Conservation (phyloP, 2,888 invertebrate species). For the Perizoma affinitatum region DNA sequence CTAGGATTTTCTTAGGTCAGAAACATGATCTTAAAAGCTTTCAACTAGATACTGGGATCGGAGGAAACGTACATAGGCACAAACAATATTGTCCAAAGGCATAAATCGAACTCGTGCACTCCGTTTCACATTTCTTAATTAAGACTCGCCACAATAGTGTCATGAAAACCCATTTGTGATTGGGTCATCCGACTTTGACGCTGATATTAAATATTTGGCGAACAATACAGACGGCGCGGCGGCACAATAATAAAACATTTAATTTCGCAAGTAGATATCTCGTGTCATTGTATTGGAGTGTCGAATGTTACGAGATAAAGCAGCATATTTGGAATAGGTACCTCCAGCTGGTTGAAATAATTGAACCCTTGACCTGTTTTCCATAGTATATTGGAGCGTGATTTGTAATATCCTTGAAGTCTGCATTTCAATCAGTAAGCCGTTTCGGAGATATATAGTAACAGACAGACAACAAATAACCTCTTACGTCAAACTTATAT, state of each 20-base stretch:
- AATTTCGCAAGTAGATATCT: constrained; percentile 21
- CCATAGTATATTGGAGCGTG: too few relatives aligned
- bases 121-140: constrained; percentile 14
- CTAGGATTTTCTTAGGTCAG: too few relatives aligned
- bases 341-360: too few relatives aligned
- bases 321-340: constrained; percentile 8
- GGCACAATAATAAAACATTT: constrained; percentile 26
- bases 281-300: constrained; percentile 17
- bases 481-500: too few relatives aligned
- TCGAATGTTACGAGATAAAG: constrained; percentile 18
- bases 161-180: constrained; percentile 25
- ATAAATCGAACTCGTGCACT: neutral
- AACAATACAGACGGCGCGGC: constrained; percentile 28
- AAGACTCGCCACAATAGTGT: constrained; percentile 3
- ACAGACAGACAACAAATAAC: too few relatives aligned
- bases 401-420: too few relatives aligned
- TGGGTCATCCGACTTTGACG: constrained; percentile 29
- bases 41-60: too few relatives aligned
- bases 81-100: neutral
- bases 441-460: too few relatives aligned
- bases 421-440: too few relatives aligned
- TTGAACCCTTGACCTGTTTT: too few relatives aligned
- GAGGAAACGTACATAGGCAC: too few relatives aligned
- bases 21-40: too few relatives aligned
- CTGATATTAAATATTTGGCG: constrained; percentile 31